These are phyloP conservation scores for Gymnocheta viridis DNA, from an alignment of 2,888 invertebrate genomes.

Conservation along the genomic window DNA sequence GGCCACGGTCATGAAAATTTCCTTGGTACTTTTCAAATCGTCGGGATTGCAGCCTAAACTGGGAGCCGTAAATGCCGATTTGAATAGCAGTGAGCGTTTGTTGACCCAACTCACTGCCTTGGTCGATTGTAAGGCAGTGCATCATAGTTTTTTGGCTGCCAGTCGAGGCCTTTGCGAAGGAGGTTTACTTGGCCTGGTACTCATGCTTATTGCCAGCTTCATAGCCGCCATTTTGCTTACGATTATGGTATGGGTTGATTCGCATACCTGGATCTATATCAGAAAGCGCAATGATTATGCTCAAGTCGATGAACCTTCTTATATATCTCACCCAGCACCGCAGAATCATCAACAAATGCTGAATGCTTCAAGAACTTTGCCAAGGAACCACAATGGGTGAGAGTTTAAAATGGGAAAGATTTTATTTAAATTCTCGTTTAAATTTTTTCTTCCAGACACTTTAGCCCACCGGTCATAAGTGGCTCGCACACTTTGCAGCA, in stretches of 20 bases:
- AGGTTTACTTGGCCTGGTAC: slow-evolving; percentile 90
- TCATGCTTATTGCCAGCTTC: slow-evolving; percentile 93
- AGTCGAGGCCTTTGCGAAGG: slow-evolving; percentile 92
- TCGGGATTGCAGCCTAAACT: slow-evolving; percentile 87
- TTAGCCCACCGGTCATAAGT: slow-evolving; percentile 82
- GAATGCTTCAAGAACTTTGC: slow-evolving; percentile 83
- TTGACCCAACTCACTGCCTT: slow-evolving; percentile 87
- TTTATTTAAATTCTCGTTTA: slow-evolving; percentile 70
- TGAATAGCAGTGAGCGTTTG: slow-evolving; percentile 89
- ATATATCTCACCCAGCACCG: slow-evolving; percentile 82
- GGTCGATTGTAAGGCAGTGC: slow-evolving; percentile 92
- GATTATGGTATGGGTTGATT: slow-evolving; percentile 95
- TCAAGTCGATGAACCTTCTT: slow-evolving; percentile 91
- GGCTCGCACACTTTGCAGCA: slow-evolving; percentile 82
- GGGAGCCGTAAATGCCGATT: slow-evolving; percentile 89
- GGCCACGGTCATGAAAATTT: slow-evolving; percentile 82
- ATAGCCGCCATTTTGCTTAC: slow-evolving; percentile 95
- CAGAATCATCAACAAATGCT: slow-evolving; percentile 83
- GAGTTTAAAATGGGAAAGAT: slow-evolving; percentile 67
- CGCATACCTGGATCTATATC: slow-evolving; percentile 98
- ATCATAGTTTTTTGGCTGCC: slow-evolving; percentile 91
- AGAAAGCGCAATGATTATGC: slow-evolving; percentile 92
- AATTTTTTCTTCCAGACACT: slow-evolving; percentile 77
- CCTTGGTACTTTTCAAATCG: slow-evolving; percentile 81
- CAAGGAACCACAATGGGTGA: slow-evolving; percentile 82